These are phyloP conservation scores for Frankliniella intonsa DNA, from an alignment of 2,888 invertebrate genomes.

Conservation along the genomic window DNA sequence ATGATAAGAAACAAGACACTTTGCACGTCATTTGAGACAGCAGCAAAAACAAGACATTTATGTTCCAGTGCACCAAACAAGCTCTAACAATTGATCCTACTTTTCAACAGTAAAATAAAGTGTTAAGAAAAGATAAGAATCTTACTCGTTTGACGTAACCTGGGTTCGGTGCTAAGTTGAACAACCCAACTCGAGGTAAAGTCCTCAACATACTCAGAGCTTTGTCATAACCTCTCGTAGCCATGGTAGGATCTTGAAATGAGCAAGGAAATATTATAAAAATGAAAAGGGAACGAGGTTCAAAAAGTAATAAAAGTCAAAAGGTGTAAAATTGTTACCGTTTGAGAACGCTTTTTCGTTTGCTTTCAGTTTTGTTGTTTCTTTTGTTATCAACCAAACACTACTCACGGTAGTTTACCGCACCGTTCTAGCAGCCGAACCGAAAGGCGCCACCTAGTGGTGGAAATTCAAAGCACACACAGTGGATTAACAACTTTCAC, in stretches of 20 bases:
- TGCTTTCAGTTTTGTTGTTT: no score
- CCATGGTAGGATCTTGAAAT: not conserved
- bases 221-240: conserved; percentile 54
- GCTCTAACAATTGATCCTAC: not conserved
- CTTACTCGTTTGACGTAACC: conserved; percentile 60
- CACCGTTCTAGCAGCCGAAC: no score
- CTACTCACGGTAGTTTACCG: no score
- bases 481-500: no score
- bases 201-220: conserved; percentile 68
- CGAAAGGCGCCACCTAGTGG: no score
- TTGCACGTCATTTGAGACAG: not conserved
- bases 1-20: not conserved
- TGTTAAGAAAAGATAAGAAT: not conserved
- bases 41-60: not conserved
- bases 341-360: no score
- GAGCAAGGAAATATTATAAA: no score
- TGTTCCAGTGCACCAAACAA: not conserved
- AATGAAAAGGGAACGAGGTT: no score
- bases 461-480: no score
- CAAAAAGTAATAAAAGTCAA: no score
- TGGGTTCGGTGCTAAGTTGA: conserved; percentile 72
- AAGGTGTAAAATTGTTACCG: no score
- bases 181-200: conserved; percentile 68
- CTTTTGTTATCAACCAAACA: no score
- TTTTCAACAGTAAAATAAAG: not conserved